Percentiles rank a stretch among this genome's conserved stretches.
phyloP scores from a whole-genome alignment of 2,797 vertebrate species.

The Gambusia yucatana region DNA sequence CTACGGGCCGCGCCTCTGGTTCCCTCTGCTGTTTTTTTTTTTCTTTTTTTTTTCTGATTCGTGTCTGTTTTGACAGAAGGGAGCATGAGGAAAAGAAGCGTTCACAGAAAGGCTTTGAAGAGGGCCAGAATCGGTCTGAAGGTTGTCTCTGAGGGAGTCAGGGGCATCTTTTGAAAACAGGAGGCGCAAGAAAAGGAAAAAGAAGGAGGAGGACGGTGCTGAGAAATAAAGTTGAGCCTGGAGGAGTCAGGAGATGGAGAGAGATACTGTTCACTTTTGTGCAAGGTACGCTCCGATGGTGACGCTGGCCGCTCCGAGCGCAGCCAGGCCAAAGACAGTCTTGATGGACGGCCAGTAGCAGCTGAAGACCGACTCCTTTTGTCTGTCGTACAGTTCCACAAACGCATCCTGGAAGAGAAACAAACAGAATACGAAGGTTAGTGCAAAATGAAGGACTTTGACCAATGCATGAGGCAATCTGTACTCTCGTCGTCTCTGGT shows the following conservation, averaged over 20 bases:
- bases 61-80: constrained; percentile 73
- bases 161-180: constrained; percentile 54
- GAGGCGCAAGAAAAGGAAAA: constrained; percentile 10
- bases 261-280: constrained; percentile 88
- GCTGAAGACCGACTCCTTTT: constrained; percentile 88
- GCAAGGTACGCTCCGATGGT: constrained; percentile 95
- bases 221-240: constrained; percentile 31
- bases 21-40: constrained; percentile 57
- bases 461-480: constrained; percentile 5
- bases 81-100: constrained; percentile 32
- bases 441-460: constrained; percentile 18
- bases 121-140: constrained; percentile 55
- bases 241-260: constrained; percentile 9
- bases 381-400: constrained; percentile 93
- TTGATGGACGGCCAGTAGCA: constrained; percentile 96
- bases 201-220: constrained; percentile 20
- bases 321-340: constrained; percentile 92
- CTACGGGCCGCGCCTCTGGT: constrained; percentile 45
- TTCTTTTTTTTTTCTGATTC: constrained; percentile 42
- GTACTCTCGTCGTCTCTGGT: not conserved
- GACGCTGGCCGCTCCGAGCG: constrained; percentile 94
- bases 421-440: constrained; percentile 21
- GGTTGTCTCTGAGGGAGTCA: constrained; percentile 66
- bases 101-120: constrained; percentile 68
- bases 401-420: constrained; percentile 89